Base-by-base conservation (phyloP, 2,113 vertebrate species). In the Eleginops maclovinus region DNA sequence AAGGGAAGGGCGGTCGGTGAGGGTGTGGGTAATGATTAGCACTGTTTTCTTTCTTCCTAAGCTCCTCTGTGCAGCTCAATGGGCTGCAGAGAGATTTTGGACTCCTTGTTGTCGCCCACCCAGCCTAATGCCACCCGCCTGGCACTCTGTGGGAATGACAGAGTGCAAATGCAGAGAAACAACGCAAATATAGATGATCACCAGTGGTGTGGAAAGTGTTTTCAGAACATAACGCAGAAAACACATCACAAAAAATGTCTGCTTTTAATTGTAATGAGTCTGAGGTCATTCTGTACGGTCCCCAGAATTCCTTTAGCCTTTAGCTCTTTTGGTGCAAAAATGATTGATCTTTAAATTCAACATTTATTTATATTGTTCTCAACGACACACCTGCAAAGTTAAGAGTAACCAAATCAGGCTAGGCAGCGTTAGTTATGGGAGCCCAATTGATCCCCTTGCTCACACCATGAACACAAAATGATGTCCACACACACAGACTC, bases 21-120 rank as follows among this genome's bases (percentile, higher is more conserved):
- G 71, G 77, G 51, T 59, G 66, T 80, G 79, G 66, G 68, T 47
- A 82, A 71, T 83, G 85, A 91, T 89, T 85, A 86, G 69, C 43
- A 6, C 68, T 71, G 77, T 90, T 93, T 90, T 71, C 83, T 79
- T 82, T 86, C 82, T 84, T 70, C 64, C 74, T 81, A 75, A 87
- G 81, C 70, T 75, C 75, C 78, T 62, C 77, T 72, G 77, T 50
- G 77, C 69, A 66, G 85, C 56, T 87, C 87, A 70, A 4, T 65
- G 53, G 80, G 70, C 80, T 72, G 77, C 77, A 72, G 19, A 74
- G 49, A 84, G 71, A 84, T 50, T 85, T 70, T 75, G 69, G 85
- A 79, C 75, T 60, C 68, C 62, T 80, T 21, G 24, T 81, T 75
- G 77, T 85, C 11, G 78, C 83, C 87, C 84, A 87, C 84, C 84